Base-by-base conservation (phyloP, 2,113 vertebrate species). In the Percopsis transmontana region DNA sequence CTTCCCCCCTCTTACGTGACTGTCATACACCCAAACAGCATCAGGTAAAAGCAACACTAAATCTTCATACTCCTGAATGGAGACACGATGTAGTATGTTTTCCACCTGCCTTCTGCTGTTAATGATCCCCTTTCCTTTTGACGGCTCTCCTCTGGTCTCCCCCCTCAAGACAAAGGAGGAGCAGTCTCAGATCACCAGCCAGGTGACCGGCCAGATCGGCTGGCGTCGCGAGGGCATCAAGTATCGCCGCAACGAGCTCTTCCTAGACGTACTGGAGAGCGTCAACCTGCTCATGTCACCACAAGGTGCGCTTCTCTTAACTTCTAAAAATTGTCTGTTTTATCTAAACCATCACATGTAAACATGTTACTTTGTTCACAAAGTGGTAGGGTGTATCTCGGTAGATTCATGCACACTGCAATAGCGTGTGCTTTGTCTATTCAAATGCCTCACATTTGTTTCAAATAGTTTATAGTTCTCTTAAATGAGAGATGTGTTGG, bases 201-300 rank as follows among this genome's bases (percentile, higher is more conserved):
- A 99, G 90, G 97, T 99, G 88, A 99, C 97, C 0, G 97, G 97
- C n/a, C 97, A 99, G 92, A 99, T 99, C 18, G 97, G 97, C 78
- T 99, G 97, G 97, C 92, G 97, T 60, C 96, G 97, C 0, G 97
- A 99, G 82, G 97, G 97, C 77, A 99, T 99, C 92, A 99, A 99
- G 67, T 99, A 99, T 72, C 97, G 97, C 61, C 95, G 97, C 68
- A 99, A 99, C 9, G 97, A 99, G 70, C 96, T 99, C 53, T 99
- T 99, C 82, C 90, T 99, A 84, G 97, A 99, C 41, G 97, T 99
- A 12, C 91, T 99, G 81, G 97, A 99, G 91, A 99, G 97, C 0
- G 97, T 99, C 68, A 99, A 99, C 85, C 92, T 99, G 81, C 92
- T 99, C 51, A 99, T 99, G 97, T 99, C 97, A 4, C 97, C 97